Conservation (phyloP, 92 coral and sea anemone genomes). For the Zoanthus sansibaricus region DNA sequence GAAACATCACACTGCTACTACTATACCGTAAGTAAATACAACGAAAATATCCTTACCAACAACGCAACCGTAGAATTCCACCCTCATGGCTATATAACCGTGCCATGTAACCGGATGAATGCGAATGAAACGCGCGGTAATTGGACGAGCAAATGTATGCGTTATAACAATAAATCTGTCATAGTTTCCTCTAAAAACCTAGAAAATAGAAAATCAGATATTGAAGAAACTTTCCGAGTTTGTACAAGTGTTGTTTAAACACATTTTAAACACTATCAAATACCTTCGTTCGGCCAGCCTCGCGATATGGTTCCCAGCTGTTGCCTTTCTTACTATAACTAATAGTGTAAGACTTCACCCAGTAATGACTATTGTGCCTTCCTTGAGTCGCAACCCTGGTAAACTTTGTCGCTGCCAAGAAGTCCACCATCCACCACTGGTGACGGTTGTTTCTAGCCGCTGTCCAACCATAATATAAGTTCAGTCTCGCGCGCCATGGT, state of each 20-base stretch:
- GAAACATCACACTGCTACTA: neutral
- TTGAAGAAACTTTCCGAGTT: no score
- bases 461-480: conserved; percentile 79
- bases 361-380: conserved; percentile 75
- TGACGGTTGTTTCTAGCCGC: conserved; percentile 60
- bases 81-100: conserved; percentile 38
- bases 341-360: conserved; percentile 78
- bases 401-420: conserved; percentile 72
- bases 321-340: conserved; percentile 71
- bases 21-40: neutral
- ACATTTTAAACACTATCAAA: no score
- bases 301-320: conserved; percentile 63
- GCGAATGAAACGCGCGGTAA: conserved; percentile 19
- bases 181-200: conserved; percentile 40
- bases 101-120: conserved; percentile 27
- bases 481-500: conserved; percentile 77
- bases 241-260: no score
- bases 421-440: conserved; percentile 78
- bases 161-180: conserved; percentile 31
- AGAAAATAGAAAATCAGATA: neutral
- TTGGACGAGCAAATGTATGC: conserved; percentile 26
- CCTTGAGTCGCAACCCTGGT: conserved; percentile 81
- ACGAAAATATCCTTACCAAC: neutral
- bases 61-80: conserved; percentile 33
- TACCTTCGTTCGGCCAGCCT: conserved; percentile 69